Evolutionary conservation across 2,113 vertebrate species (phyloP), one percentile per base, ranked within the genome.

Genomic region (Rhinoptilus africanus): DNA sequence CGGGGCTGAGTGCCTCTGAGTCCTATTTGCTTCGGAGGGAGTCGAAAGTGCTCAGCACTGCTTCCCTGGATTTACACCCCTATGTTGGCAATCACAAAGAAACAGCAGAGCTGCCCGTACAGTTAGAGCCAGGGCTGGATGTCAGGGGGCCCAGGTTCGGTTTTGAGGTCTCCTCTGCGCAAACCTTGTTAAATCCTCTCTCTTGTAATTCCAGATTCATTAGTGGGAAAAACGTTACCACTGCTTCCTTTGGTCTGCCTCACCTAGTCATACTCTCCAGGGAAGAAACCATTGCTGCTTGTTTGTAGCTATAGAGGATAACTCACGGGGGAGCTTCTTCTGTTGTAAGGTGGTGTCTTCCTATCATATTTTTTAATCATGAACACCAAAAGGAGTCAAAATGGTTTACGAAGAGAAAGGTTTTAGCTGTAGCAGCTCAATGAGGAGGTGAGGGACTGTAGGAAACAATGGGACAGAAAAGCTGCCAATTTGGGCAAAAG

Each of bases 51-150:
- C 41, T 71, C 60, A 45, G 57, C 43, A 21, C 11, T 23, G 8
- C 54, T 84, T 48, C 11, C 68, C 19, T 39, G 66, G 30, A 45
- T 76, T 89, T 60, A 48, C 37, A 73, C 4, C 41, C n/a, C 24
- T 83, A 34, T 45, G 62, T 1, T 39, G 47, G 63, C 63, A 77
- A 16, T 32, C 41, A 59, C 51, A 48, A 74, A 81, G 22, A 67
- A 85, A 62, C 18, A 41, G 54, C 1, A 1, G 32, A 80, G 28
- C 12, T 80, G 41, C 30, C 53, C 1, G 0, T 32, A 34, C 3
- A 2, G 17, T 66, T 76, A 37, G 3, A 35, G n/a, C 19, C 1
- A 0, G 13, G n/a, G 53, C n/a, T 77, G 64, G 43, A n/a, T 41
- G 7, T 72, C 45, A 47, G 51, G 14, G 30, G 9, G 53, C 20